Evolutionary conservation across 2,113 vertebrate genomes (phyloP), one percentile per base, ranked within the genome.

Genomic region (Hypanus sabinus): DNA sequence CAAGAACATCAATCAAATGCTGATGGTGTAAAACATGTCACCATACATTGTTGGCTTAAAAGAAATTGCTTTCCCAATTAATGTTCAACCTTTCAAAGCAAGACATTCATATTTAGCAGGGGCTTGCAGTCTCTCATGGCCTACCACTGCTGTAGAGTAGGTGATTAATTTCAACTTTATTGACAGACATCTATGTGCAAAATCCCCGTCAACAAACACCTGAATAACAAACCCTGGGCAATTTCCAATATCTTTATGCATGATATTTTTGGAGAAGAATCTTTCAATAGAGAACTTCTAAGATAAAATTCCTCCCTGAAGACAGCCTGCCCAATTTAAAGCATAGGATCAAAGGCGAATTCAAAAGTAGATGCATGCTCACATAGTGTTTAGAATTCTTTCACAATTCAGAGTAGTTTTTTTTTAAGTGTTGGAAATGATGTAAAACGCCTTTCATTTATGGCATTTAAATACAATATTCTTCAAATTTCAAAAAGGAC

Each of bases 1-100:
- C 55, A 65, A 90, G 85, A 90, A 65, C n/a, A 90, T 36, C 85
- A 3, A 16, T 90, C 16, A 65, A 11, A 65, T 18, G n/a, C 33
- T 90, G 60, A 62, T 65, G 62, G 30, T 90, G 12, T 65, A 90
- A 90, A 90, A 65, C 85, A 20, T 88, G 57, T 88, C 83, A 62
- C 27, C 30, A 88, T 12, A 62, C 12, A 60, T n/a, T 62, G 57
- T 7, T 65, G 85, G 85, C 85, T 90, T 90, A n/a, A 33, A n/a
- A 33, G 12, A 62, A 90, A 90, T 62, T 68, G 60, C 60, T 68
- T 90, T 90, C 30, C 27, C 30, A 90, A 20, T 65, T 65, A 90
- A 90, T 90, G 14, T 18, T n/a, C 60, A 65, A 68, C 30, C 60
- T 90, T 90, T 65, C 16, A 90, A 90, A 90, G 14, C 30, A 68